phyloP scores from a whole-genome alignment of 2,797 vertebrate species.

The Paedocypris micromegethes region DNA sequence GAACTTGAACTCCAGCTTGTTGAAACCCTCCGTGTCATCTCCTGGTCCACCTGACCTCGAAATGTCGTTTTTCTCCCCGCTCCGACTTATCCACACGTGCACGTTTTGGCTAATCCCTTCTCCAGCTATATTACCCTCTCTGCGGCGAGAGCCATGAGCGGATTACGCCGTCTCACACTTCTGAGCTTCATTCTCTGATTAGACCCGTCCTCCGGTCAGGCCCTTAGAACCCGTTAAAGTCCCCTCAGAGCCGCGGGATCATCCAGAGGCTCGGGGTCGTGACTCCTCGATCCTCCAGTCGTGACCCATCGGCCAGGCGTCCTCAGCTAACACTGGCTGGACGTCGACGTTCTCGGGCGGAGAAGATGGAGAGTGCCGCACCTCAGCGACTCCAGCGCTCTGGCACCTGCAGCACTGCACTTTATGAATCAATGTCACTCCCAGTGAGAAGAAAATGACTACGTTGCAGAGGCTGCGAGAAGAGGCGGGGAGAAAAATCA shows the following conservation, averaged over 20 bases:
- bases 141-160: conserved; percentile 28
- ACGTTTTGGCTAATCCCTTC: conserved; percentile 14
- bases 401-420: conserved; percentile 59
- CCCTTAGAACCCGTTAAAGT: conserved; percentile 40
- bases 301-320: conserved; percentile 33
- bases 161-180: conserved; percentile 38
- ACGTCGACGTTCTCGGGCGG: conserved; percentile 28
- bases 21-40: no score
- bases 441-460: conserved; percentile 75
- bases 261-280: conserved; percentile 34
- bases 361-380: conserved; percentile 23
- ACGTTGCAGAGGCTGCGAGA: conserved; percentile 65
- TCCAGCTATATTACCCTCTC: conserved; percentile 25
- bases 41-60: conserved; percentile 8
- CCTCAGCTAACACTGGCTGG: conserved; percentile 29
- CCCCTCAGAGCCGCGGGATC: conserved; percentile 20
- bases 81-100: conserved; percentile 22
- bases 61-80: conserved; percentile 19
- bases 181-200: conserved; percentile 42
- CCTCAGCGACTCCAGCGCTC: conserved; percentile 56
- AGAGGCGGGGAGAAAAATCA: conserved; percentile 63
- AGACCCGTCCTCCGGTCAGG: conserved; percentile 40
- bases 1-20: no score
- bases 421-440: conserved; percentile 76
- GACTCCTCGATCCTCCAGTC: conserved; percentile 26